Conservation (phyloP, 2,797 vertebrate species). For the Picus viridis region DNA sequence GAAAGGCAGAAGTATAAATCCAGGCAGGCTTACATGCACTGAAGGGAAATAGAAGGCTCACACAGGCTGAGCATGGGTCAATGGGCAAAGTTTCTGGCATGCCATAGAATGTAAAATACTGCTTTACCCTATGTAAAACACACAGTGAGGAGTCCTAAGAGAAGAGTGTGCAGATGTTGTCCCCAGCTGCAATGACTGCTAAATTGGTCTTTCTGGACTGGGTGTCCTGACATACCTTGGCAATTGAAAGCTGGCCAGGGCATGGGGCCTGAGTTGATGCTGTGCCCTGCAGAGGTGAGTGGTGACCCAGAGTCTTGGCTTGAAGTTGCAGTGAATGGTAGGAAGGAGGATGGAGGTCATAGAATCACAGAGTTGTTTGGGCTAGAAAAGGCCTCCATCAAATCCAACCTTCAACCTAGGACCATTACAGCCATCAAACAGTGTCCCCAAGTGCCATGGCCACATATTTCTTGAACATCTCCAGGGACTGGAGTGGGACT, state of each 20-base stretch:
- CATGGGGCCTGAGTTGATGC: background rate
- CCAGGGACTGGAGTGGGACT: no score
- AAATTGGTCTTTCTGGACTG: background rate
- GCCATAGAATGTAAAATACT: background rate
- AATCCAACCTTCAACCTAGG: no score
- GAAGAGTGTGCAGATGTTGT: background rate
- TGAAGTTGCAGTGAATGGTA: background rate
- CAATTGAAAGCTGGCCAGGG: background rate
- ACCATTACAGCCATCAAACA: no score
- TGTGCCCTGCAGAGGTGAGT: background rate
- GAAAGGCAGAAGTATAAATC: conserved; percentile 5
- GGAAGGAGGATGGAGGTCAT: background rate
- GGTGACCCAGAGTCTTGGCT: accelerated
- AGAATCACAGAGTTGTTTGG: no score
- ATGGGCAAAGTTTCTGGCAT: background rate
- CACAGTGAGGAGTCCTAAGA: background rate
- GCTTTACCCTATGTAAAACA: background rate
- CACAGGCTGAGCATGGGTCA: background rate
- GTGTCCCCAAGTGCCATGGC: no score
- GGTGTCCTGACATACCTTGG: background rate
- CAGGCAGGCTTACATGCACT: background rate
- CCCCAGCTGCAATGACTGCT: background rate
- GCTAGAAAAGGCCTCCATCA: no score
- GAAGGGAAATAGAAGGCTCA: background rate
- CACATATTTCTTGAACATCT: no score